Evolutionary conservation across 2,113 vertebrate species (phyloP).

Genomic region (Sardina pilchardus): DNA sequence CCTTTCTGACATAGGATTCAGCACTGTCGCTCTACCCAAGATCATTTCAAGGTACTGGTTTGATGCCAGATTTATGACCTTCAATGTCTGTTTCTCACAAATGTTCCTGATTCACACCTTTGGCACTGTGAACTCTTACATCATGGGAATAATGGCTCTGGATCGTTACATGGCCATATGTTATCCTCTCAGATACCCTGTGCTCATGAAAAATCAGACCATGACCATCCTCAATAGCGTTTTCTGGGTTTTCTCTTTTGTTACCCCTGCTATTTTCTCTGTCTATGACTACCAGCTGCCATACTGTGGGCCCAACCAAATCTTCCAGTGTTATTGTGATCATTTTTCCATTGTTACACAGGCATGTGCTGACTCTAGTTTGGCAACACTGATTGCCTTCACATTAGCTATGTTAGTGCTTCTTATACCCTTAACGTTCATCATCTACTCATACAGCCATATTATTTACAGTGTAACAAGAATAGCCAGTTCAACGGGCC

Average conservation of each 20-base stretch:
- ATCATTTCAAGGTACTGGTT: slow-evolving; percentile 56
- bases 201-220: slow-evolving; percentile 46
- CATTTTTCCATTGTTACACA: slow-evolving; percentile 20
- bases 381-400: background rate
- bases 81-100: slow-evolving; percentile 55
- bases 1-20: slow-evolving; percentile 55
- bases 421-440: slow-evolving; percentile 48
- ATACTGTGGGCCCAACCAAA: slow-evolving; percentile 52
- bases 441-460: slow-evolving; percentile 52
- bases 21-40: slow-evolving; percentile 57
- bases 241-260: slow-evolving; percentile 46
- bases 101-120: slow-evolving; percentile 55
- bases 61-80: slow-evolving; percentile 46
- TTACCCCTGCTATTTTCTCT: slow-evolving; percentile 29
- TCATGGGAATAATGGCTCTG: slow-evolving; percentile 55
- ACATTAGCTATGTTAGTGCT: slow-evolving; percentile 49
- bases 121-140: slow-evolving; percentile 57
- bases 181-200: slow-evolving; percentile 53
- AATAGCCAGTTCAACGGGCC: slow-evolving; percentile 50
- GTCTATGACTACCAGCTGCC: slow-evolving; percentile 22
- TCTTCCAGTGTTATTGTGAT: slow-evolving; percentile 52
- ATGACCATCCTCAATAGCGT: slow-evolving; percentile 40
- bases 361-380: slow-evolving; percentile 34
- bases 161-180: slow-evolving; percentile 57
- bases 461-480: slow-evolving; percentile 49